Base-by-base conservation (phyloP, 2,797 vertebrate genomes). In the Microchirus variegatus region DNA sequence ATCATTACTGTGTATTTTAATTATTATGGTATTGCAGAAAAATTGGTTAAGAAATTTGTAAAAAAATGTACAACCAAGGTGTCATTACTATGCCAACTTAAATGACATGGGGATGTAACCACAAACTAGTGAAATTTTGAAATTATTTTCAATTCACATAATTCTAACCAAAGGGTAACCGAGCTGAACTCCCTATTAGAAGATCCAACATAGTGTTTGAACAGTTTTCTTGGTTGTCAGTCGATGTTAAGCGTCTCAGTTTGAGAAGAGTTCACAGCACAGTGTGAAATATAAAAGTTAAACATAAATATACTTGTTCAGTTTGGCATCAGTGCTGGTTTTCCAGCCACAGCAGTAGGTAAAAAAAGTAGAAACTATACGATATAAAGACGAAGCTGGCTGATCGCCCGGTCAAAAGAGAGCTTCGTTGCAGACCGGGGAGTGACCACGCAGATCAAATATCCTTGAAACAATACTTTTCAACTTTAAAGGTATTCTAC, bases 281-380 rank as follows among this genome's bases (percentile, higher is more conserved):
- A 9, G 43, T 13, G 51, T 44, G 44, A 51, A 13, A 51, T 57
- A 51, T 57, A 3, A 8, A 5, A 54, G 40, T 46, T 45, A 14
- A 47, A 53, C 9, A 17, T 16, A 48, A 48, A 63, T 48, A 22
- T 40, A 36, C 49, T 14, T 9, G 2, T 36, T 57, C 11, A 35
- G 48, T 46, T 18, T 19, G 59, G 7, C 17, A 7, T 42, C n/a
- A 3, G 10, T 37, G 26, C 0, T 1, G 10, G 17, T 38, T 40
- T 26, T 47, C 38, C 43, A 63, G 51, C 51, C 16, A 11, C 55
- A 35, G 48, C 42, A 52, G 48, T 16, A 11, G 15, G 18, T 26
- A 15, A 31, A 26, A 43, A 45, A 31, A 35, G 36, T 0, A 17
- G 36, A 54, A 47, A 54, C 43, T 18, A 14, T 12, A 1, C 16